These are phyloP conservation scores for Lasioglossum figueresi DNA, from an alignment of 2,888 invertebrate species.

Conservation along the genomic window DNA sequence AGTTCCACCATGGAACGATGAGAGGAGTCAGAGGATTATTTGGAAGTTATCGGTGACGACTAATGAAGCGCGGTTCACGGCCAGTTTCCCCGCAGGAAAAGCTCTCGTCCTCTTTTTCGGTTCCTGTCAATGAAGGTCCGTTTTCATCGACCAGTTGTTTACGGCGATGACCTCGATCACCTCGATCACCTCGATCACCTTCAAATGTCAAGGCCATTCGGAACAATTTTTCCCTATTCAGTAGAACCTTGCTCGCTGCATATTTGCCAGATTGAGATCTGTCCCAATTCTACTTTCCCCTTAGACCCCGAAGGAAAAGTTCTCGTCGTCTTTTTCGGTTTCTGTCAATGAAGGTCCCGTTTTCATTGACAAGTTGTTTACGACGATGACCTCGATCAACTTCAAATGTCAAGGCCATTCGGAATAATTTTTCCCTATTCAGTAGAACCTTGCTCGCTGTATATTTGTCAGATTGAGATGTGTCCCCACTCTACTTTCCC, in stretches of 20 bases:
- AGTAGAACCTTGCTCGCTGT: no score
- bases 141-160: neutral
- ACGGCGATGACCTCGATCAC: neutral
- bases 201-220: neutral
- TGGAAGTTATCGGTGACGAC: neutral
- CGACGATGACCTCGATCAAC: neutral
- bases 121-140: neutral
- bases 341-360: neutral
- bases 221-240: neutral
- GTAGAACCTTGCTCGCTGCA: no score
- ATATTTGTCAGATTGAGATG: no score
- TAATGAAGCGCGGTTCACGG: conserved; percentile 10
- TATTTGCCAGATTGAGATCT: no score
- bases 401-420: neutral
- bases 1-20: conserved; percentile 14
- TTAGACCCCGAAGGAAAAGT: neutral
- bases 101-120: neutral
- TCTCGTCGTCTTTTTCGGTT: neutral
- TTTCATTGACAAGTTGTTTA: neutral
- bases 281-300: no score
- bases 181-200: neutral
- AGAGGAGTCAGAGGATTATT: conserved; percentile 29
- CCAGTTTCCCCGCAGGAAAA: neutral
- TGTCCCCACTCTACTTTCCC: no score
- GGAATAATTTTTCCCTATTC: neutral